Evolutionary conservation across 2,888 invertebrate species (phyloP).

Genomic region (Apotomis capreana): DNA sequence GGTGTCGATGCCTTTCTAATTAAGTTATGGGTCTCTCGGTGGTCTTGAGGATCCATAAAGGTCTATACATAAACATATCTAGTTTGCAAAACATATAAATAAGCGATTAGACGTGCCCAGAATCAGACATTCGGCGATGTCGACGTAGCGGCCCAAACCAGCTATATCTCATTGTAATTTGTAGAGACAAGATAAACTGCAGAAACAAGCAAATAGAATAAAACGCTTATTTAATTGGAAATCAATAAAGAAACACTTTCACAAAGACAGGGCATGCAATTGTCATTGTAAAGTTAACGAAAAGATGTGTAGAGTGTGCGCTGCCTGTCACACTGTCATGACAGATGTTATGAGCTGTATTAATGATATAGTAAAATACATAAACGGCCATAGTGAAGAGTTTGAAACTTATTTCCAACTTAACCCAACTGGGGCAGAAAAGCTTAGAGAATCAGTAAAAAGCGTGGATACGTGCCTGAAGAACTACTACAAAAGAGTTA

Average conservation of each 20-base stretch:
- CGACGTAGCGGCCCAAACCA: no score
- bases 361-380: constrained; percentile 65
- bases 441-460: constrained; percentile 63
- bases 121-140: no score
- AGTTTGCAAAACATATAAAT: no score
- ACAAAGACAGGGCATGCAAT: constrained; percentile 62
- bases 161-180: no score
- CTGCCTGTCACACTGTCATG: constrained; percentile 69
- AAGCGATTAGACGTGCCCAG: no score
- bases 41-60: no score
- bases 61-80: no score
- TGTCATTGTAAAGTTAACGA: constrained; percentile 65
- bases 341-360: constrained; percentile 69
- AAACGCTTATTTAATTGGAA: constrained; percentile 58
- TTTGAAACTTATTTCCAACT: constrained; percentile 72
- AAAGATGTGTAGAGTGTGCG: constrained; percentile 69
- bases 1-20: no score
- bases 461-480: constrained; percentile 62
- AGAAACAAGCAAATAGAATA: constrained; percentile 6
- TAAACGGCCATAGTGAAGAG: constrained; percentile 71
- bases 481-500: constrained; percentile 68
- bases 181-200: not conserved
- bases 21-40: no score
- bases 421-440: constrained; percentile 69
- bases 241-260: constrained; percentile 59